phyloP scores from a whole-genome alignment of 2,888 invertebrate genomes.

The Odontocerum albicorne region DNA sequence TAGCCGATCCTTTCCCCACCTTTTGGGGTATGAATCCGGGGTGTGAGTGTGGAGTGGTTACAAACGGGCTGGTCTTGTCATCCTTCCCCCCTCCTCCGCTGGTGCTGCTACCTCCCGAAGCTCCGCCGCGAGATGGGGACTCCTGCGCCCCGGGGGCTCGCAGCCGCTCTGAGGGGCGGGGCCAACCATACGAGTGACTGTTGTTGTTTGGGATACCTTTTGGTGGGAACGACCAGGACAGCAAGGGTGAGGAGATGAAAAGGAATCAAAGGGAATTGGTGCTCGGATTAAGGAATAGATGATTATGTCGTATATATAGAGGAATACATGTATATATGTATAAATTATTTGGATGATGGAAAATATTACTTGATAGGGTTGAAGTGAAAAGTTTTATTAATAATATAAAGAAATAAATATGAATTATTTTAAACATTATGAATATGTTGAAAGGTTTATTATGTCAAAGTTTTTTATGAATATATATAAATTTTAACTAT shows the following conservation, averaged over 20 bases:
- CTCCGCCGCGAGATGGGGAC: slow-evolving; percentile 37
- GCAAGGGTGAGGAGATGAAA: slow-evolving; percentile 40
- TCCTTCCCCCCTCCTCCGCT: slow-evolving; percentile 47
- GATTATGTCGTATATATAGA: no score
- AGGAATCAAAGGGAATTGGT: slow-evolving; percentile 40
- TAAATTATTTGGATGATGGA: no score
- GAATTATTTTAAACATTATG: no score
- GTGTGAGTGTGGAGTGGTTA: slow-evolving; percentile 86
- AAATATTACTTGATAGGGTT: no score
- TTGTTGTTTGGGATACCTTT: slow-evolving; percentile 32
- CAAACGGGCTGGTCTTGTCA: slow-evolving; percentile 81
- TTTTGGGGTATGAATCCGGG: slow-evolving; percentile 93
- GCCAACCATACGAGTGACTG: slow-evolving; percentile 35
- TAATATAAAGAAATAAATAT: no score
- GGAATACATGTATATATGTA: no score
- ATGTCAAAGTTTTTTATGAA: no score
- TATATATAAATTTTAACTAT: no score
- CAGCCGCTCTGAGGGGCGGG: slow-evolving; percentile 34
- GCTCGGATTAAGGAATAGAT: no score
- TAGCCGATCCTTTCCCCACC: slow-evolving; percentile 73
- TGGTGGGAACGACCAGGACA: slow-evolving; percentile 35
- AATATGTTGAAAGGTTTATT: no score
- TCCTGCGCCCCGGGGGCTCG: slow-evolving; percentile 24
- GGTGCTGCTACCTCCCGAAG: slow-evolving; percentile 39
- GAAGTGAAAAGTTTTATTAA: no score